These are phyloP conservation scores for Alectoris magna DNA, from an alignment of 2,797 vertebrate genomes.

Conservation along the genomic window DNA sequence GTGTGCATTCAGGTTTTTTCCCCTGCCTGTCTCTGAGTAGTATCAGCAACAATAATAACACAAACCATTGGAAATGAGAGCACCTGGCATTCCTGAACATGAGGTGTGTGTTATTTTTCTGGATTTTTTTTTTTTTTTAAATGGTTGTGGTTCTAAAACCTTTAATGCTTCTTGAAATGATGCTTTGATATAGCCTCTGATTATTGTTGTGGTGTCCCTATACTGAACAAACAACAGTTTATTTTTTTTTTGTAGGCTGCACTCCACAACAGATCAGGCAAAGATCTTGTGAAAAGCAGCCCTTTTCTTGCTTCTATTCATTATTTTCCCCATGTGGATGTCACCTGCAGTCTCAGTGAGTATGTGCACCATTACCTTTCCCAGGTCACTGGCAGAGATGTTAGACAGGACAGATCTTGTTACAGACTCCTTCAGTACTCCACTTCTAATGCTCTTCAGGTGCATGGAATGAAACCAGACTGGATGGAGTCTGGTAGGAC, in stretches of 20 bases:
- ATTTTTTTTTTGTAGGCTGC: neutral
- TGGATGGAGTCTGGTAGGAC: neutral
- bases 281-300: neutral
- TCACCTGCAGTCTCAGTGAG: neutral
- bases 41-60: neutral
- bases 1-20: neutral
- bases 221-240: neutral
- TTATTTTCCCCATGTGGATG: accelerated
- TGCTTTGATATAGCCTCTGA: neutral
- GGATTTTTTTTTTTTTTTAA: neutral
- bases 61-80: neutral
- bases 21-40: neutral
- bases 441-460: neutral
- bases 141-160: neutral
- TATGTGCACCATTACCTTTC: neutral
- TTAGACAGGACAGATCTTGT: neutral
- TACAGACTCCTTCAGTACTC: neutral
- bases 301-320: neutral
- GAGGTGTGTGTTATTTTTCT: no score
- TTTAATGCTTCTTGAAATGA: accelerated
- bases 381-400: neutral
- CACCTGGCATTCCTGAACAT: neutral
- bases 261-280: neutral
- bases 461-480: neutral
- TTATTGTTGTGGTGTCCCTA: neutral